Percentiles rank a stretch among this genome's conserved stretches.
These are phyloP conservation scores for Diplosoma virens DNA, from an alignment of 23 tunicate species.

Conservation along the genomic window DNA sequence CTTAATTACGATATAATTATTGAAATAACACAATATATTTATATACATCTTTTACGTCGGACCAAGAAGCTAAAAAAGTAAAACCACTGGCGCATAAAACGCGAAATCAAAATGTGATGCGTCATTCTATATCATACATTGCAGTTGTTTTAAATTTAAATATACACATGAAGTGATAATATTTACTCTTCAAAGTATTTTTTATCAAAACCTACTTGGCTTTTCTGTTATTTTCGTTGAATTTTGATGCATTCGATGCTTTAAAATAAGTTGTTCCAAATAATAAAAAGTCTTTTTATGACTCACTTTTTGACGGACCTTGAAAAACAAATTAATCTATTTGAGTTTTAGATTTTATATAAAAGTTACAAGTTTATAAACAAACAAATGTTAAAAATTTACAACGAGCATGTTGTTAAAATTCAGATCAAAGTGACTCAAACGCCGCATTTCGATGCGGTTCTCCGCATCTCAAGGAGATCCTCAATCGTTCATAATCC, in stretches of 20 bases:
- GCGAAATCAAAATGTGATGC: background rate
- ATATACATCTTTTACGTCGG: too few relatives aligned
- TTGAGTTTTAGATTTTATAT: background rate
- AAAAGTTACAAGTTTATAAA: too few relatives aligned
- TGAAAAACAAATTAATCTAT: background rate
- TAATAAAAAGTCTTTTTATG: conserved; percentile 89
- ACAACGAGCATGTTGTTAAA: too few relatives aligned
- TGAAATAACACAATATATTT: too few relatives aligned
- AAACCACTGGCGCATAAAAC: too few relatives aligned
- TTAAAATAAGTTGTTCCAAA: conserved; percentile 87
- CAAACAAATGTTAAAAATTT: too few relatives aligned
- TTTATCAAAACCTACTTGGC: conserved; percentile 45
- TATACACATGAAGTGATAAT: background rate
- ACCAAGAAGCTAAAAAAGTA: too few relatives aligned
- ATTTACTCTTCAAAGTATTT: background rate
- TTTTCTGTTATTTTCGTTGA: conserved; percentile 67
- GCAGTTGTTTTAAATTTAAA: background rate
- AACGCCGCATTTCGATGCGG: too few relatives aligned
- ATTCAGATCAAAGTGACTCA: too few relatives aligned
- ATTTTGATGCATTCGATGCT: conserved; percentile 81
- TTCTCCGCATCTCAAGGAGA: too few relatives aligned
- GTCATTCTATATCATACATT: background rate
- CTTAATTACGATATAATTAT: too few relatives aligned
- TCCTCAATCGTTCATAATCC: too few relatives aligned
- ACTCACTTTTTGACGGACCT: conserved; percentile 80